A percentile compares a stretch with the other conserved stretches of the same genome.
Conservation (phyloP, 2,113 vertebrate genomes). For the Cyprinodon tularosa region DNA sequence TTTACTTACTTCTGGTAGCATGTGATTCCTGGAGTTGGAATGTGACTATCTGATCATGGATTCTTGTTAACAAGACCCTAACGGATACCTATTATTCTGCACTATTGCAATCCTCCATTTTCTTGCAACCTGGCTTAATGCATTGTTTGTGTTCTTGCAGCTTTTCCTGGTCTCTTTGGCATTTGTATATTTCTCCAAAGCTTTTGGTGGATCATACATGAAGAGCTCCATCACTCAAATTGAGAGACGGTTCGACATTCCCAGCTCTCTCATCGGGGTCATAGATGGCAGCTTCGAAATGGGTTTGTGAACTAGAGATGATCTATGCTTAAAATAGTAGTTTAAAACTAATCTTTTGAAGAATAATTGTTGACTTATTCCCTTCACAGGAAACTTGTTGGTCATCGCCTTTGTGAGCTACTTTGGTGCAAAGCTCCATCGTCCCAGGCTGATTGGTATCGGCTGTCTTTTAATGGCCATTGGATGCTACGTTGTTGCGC, state of each 20-base stretch:
- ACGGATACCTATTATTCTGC: no score
- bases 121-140: background rate
- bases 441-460: slow-evolving; percentile 88
- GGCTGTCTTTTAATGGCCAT: slow-evolving; percentile 92
- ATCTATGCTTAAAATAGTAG: background rate
- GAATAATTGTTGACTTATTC: background rate
- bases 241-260: slow-evolving; percentile 89
- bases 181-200: slow-evolving; percentile 85
- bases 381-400: slow-evolving; percentile 87
- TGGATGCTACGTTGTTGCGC: slow-evolving; percentile 83
- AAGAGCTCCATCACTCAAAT: slow-evolving; percentile 94
- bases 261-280: slow-evolving; percentile 86
- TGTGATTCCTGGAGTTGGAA: no score
- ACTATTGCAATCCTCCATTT: no score
- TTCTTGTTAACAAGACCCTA: no score
- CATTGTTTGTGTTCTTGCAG: slow-evolving; percentile 67
- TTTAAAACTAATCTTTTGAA: background rate
- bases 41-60: no score
- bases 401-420: slow-evolving; percentile 94
- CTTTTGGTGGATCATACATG: slow-evolving; percentile 84
- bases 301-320: slow-evolving; percentile 72
- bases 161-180: slow-evolving; percentile 86
- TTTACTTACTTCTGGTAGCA: no score
- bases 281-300: slow-evolving; percentile 94
- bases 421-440: slow-evolving; percentile 94